Evolutionary conservation across 2,797 vertebrate genomes (phyloP).

Genomic region (Liparis tanakae): DNA sequence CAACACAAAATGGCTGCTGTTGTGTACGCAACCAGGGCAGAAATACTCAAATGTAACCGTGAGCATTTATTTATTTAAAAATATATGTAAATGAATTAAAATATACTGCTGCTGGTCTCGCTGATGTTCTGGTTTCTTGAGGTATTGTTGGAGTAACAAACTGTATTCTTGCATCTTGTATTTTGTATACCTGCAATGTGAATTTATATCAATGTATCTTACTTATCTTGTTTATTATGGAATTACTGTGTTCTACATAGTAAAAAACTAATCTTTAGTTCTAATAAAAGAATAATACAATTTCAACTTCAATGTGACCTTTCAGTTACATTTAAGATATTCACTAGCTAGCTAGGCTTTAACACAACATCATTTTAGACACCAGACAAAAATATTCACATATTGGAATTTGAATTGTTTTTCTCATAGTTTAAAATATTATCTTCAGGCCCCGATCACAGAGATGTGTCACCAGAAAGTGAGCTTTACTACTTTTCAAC

Average conservation of each 20-base stretch:
- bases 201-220: background rate
- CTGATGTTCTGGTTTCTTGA: background rate
- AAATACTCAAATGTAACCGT: conserved; percentile 13
- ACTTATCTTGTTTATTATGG: background rate
- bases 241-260: background rate
- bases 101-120: background rate
- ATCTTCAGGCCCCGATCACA: background rate
- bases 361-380: background rate
- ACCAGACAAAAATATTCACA: background rate
- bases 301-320: background rate
- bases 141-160: background rate
- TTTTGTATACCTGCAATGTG: background rate
- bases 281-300: background rate
- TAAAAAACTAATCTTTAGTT: background rate
- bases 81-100: too few species aligned
- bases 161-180: conserved; percentile 1
- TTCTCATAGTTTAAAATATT: background rate
- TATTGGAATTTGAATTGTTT: background rate
- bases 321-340: background rate
- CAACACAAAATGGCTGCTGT: conserved; percentile 75
- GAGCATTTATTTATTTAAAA: too few species aligned
- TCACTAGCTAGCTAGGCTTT: background rate
- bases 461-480: background rate
- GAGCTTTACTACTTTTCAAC: too few species aligned
- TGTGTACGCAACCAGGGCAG: conserved; percentile 35